Conservation (phyloP, 2,888 invertebrate genomes). For the Lagria hirta region DNA sequence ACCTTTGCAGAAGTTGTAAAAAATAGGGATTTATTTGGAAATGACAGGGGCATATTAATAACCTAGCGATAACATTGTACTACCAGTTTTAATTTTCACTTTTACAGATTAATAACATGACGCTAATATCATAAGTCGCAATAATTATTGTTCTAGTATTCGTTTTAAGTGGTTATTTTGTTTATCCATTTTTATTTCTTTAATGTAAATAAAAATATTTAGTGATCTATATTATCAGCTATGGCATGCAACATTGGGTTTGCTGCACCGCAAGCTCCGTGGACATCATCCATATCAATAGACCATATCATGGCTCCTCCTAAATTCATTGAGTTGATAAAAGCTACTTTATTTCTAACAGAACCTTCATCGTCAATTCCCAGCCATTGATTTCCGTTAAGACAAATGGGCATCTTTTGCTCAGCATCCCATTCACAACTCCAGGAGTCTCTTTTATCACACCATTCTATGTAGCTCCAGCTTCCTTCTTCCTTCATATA, state of each 20-base stretch:
- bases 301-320: conserved; percentile 39
- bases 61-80: too few relatives aligned
- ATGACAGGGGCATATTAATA: too few relatives aligned
- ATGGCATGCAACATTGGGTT: conserved; percentile 31
- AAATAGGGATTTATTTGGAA: too few relatives aligned
- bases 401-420: conserved; percentile 35
- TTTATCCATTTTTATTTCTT: too few relatives aligned
- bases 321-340: conserved; percentile 16
- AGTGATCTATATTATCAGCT: too few relatives aligned
- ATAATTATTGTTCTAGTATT: too few relatives aligned
- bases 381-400: conserved; percentile 35
- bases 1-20: too few relatives aligned
- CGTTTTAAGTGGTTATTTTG: too few relatives aligned
- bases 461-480: conserved; percentile 9
- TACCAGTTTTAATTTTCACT: too few relatives aligned
- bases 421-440: conserved; percentile 33
- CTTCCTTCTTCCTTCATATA: conserved; percentile 8
- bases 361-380: conserved; percentile 37
- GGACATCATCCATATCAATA: conserved; percentile 34
- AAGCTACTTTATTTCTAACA: conserved; percentile 32
- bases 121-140: too few relatives aligned
- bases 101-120: too few relatives aligned
- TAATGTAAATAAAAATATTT: too few relatives aligned
- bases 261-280: conserved; percentile 32
- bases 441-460: conserved; percentile 1